Evolutionary conservation across 92 coral and sea anemone genomes (phyloP).

Genomic region (Epizoanthus rinbou): DNA sequence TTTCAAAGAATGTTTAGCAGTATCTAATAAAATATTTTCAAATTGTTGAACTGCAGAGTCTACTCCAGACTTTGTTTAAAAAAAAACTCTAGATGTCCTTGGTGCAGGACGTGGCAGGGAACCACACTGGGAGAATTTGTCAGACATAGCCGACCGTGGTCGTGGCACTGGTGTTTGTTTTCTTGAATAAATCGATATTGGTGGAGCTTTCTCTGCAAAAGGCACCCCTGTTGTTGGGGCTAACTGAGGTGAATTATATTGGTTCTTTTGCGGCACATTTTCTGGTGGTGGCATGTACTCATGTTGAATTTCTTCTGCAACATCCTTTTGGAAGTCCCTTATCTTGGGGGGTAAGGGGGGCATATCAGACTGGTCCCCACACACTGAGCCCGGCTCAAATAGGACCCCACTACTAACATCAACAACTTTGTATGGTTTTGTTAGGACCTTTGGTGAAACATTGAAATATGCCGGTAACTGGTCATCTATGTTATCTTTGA

Average conservation of each 20-base stretch:
- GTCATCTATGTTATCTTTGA: slow-evolving; percentile 43
- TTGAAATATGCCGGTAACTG: slow-evolving; percentile 57
- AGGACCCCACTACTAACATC: slow-evolving; percentile 77
- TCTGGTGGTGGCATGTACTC: slow-evolving; percentile 84
- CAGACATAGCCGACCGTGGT: slow-evolving; percentile 72
- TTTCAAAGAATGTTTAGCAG: too few relatives aligned
- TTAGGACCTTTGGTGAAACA: slow-evolving; percentile 58
- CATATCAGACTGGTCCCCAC: slow-evolving; percentile 47
- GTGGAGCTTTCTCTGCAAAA: slow-evolving; percentile 15
- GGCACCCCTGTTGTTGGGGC: slow-evolving; percentile 20
- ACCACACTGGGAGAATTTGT: slow-evolving; percentile 60
- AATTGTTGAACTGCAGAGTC: too few relatives aligned
- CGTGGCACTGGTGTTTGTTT: slow-evolving; percentile 71
- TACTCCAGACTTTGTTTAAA: too few relatives aligned
- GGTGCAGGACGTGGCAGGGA: slow-evolving; percentile 82
- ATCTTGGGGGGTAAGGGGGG: slow-evolving; percentile 89
- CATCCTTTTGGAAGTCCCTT: slow-evolving; percentile 59
- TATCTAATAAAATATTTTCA: too few relatives aligned
- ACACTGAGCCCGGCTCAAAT: slow-evolving; percentile 39
- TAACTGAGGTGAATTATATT: slow-evolving; percentile 37
- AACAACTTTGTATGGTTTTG: slow-evolving; percentile 89
- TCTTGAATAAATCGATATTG: slow-evolving; percentile 30
- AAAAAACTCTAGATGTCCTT: slow-evolving; percentile 57
- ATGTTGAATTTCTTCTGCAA: slow-evolving; percentile 56
- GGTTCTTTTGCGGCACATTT: slow-evolving; percentile 44